Conservation (phyloP, 2,113 vertebrate species). For the Colossoma macropomum region DNA sequence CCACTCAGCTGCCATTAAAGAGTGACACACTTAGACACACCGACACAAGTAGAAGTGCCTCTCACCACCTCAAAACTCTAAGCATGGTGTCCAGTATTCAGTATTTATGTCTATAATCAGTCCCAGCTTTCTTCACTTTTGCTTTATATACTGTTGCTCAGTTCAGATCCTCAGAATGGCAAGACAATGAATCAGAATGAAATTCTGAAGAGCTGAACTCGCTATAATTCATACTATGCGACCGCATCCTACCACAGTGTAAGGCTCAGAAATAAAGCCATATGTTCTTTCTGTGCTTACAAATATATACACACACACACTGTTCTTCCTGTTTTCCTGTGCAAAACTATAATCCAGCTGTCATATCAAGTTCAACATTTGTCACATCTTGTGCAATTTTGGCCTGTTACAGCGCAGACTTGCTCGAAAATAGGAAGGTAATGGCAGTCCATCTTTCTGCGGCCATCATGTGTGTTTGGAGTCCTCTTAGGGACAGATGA, state of each 20-base stretch:
- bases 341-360: background rate
- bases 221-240: background rate
- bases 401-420: background rate
- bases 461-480: slow-evolving; percentile 46
- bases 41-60: slow-evolving; percentile 39
- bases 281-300: background rate
- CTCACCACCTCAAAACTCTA: slow-evolving; percentile 48
- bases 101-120: slow-evolving; percentile 12
- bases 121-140: background rate
- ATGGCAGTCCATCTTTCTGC: slow-evolving; percentile 24
- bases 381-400: slow-evolving; percentile 21
- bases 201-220: no score
- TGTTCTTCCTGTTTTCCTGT: background rate
- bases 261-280: background rate
- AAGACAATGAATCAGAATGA: background rate
- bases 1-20: slow-evolving; percentile 72
- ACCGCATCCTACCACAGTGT: background rate
- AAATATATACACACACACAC: background rate
- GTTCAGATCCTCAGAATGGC: background rate
- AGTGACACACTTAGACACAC: slow-evolving; percentile 65
- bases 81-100: slow-evolving; percentile 38
- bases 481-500: slow-evolving; percentile 54
- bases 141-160: background rate
- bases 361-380: slow-evolving; percentile 9
- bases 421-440: slow-evolving; percentile 17